Base-by-base conservation (phyloP, 2,797 vertebrate genomes). In the Lycodopsis pacificus region DNA sequence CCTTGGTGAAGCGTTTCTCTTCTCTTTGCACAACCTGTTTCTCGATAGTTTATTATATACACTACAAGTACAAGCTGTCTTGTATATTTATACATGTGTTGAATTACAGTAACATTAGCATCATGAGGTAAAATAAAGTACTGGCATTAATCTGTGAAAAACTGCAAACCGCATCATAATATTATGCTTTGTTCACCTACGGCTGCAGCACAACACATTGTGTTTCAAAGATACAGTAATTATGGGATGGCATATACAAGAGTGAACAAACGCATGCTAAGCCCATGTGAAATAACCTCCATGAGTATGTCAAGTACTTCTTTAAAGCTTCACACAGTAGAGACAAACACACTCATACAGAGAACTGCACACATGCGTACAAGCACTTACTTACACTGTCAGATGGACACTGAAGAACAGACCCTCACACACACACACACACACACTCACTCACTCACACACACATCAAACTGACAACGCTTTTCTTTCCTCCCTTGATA, bases 401-500 rank as follows among this genome's bases (percentile, higher is more conserved):
- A 59, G 75, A 75, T 80, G 62, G 65, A 75, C n/a, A 76, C 54
- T 64, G 14, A 76, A 59, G 61, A 63, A 46, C 54, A 62, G 13
- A 11, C 70, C 25, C 20, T 73, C 61, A 72, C 48, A 77, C 63
- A 81, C 65, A 79, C 49, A 7, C 42, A 6, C 30, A 32, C 61
- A 71, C 48, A 76, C 63, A 81, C 65, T 76, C 49, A 7, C 49
- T 22, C 20, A 4, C 42, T 77, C 62, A 81, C 48, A n/a, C 20
- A 46, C 44, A 46, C 44, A 7, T 79, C 68, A 74, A 69, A 78
- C 48, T 56, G 20, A 17, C 20, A 0, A 72, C 56, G 57, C 14
- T 40, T 83, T 53, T 79, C 49, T 68, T 63, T 53, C 12, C 63
- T 86, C 74, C 79, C 84, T 70, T 85, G 49, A 86, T 76, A 53